Percentiles rank a stretch among this genome's conserved stretches.
Evolutionary conservation across 1,140 invertebrate genomes (phyloP).

Genomic region (Hypsibius dujardini): DNA sequence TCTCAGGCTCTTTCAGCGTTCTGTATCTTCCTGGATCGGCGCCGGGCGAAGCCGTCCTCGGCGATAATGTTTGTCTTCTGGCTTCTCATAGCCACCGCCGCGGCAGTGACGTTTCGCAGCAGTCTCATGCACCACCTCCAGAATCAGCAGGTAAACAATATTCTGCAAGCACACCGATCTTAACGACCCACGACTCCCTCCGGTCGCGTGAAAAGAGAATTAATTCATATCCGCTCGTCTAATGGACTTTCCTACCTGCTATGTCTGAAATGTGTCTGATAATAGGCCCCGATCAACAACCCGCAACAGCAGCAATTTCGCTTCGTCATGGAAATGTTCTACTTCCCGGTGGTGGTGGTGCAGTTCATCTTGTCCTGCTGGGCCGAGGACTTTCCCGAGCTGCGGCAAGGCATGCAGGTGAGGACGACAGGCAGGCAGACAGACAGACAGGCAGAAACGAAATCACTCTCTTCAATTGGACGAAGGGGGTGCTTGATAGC

Average conservation of each 20-base stretch:
- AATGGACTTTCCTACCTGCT: background rate
- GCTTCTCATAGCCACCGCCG: background rate
- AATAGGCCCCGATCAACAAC: background rate
- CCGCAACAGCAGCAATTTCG: background rate
- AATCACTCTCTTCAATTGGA: background rate
- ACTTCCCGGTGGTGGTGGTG: background rate
- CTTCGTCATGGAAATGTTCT: background rate
- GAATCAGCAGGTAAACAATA: background rate
- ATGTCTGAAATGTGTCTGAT: too few relatives aligned
- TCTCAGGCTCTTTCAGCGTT: background rate
- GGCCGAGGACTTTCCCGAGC: background rate
- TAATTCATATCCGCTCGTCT: background rate
- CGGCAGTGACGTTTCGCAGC: background rate
- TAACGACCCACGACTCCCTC: background rate
- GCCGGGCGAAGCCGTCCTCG: background rate
- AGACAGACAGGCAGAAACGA: background rate
- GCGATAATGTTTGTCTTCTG: constrained; percentile 1
- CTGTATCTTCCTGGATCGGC: background rate
- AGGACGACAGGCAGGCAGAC: background rate
- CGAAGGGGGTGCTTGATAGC: background rate
- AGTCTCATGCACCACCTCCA: background rate
- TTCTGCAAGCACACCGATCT: background rate
- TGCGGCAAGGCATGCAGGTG: background rate
- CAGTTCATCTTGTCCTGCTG: constrained; percentile 13
- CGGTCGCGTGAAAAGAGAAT: background rate